Conservation (phyloP, 2,888 invertebrate genomes). For the Thelaira solivaga region DNA sequence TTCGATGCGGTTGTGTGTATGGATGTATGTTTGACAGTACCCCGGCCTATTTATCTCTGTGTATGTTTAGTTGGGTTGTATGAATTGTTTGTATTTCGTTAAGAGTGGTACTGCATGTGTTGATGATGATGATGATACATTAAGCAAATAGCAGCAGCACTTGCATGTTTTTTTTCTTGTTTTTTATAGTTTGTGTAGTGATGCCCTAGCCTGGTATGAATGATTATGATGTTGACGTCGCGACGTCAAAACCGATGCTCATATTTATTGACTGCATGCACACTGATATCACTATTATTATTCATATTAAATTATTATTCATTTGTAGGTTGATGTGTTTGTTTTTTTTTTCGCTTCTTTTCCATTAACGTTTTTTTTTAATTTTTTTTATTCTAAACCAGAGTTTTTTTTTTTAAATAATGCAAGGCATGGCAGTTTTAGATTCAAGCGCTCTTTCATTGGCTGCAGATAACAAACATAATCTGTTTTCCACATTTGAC, state of each 20-base stretch:
- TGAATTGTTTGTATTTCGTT: constrained; percentile 39
- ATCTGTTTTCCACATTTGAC: constrained; percentile 1
- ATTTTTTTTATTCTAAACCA: background rate
- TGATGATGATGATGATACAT: constrained; percentile 37
- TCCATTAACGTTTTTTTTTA: background rate
- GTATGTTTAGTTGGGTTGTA: background rate
- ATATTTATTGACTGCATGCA: constrained; percentile 42
- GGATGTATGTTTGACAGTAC: background rate
- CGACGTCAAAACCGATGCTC: constrained; percentile 25
- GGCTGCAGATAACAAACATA: constrained; percentile 11
- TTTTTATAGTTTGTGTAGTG: too few relatives aligned
- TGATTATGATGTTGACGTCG: constrained; percentile 32
- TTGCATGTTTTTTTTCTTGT: constrained; percentile 39
- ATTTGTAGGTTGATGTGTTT: constrained; percentile 26
- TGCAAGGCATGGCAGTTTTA: background rate
- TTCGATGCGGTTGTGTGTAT: background rate
- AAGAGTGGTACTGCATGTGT: constrained; percentile 29
- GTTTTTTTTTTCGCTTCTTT: background rate
- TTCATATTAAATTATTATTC: constrained; percentile 51
- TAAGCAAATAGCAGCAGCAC: constrained; percentile 46
- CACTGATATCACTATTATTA: constrained; percentile 50
- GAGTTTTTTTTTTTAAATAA: background rate
- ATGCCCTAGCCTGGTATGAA: constrained; percentile 42
- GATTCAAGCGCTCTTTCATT: background rate
- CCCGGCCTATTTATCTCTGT: background rate